phyloP scores from a whole-genome alignment of 2,113 vertebrate species.

The Mellivora capensis region DNA sequence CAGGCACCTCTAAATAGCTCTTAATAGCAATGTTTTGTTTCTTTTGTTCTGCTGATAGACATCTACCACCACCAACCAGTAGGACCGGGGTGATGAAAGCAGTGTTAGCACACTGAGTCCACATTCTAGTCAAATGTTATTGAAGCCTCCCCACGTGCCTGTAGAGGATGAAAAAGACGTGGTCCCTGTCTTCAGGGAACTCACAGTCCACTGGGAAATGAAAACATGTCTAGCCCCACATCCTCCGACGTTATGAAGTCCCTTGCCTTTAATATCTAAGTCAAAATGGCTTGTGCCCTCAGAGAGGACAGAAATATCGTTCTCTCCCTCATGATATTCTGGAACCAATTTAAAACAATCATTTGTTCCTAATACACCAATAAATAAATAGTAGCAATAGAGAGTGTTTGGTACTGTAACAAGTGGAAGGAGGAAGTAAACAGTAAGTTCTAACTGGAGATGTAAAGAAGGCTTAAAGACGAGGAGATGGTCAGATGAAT shows the following conservation, averaged over 20 bases:
- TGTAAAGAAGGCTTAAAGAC: background rate
- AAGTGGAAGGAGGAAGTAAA: background rate
- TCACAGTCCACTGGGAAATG: background rate
- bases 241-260: background rate
- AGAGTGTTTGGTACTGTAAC: background rate
- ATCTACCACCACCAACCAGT: background rate
- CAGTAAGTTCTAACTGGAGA: background rate
- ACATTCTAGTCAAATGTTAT: background rate
- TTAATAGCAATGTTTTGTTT: background rate
- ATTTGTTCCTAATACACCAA: background rate
- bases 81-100: background rate
- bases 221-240: background rate
- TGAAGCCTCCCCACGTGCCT: background rate
- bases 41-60: background rate
- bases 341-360: conserved; percentile 3
- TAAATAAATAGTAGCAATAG: background rate
- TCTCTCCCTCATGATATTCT: conserved; percentile 7
- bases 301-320: background rate
- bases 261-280: background rate
- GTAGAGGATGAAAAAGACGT: background rate
- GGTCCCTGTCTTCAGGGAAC: background rate
- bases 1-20: background rate
- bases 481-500: background rate
- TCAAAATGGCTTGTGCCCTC: background rate
- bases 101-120: background rate